Conservation (phyloP, 1,140 invertebrate species). For the Drosophila ogumai region DNA sequence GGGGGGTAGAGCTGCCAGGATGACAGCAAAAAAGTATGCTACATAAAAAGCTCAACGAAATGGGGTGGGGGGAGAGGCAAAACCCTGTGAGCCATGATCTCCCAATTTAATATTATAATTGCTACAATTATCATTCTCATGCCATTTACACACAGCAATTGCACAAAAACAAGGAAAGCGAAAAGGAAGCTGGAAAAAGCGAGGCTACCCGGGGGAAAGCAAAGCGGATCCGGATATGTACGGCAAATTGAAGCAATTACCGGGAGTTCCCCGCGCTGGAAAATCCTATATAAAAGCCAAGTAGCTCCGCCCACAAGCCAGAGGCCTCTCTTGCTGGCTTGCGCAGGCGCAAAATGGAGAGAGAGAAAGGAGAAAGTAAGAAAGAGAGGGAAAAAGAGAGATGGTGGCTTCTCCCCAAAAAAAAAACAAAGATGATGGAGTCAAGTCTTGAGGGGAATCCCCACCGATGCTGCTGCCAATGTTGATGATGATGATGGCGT, state of each 20-base stretch:
- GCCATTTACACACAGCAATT: slow-evolving; percentile 84
- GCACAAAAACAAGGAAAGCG: slow-evolving; percentile 66
- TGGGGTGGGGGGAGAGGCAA: slow-evolving; percentile 18
- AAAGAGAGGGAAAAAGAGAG: slow-evolving; percentile 28
- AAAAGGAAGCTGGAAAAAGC: slow-evolving; percentile 38
- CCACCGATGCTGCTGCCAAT: neutral
- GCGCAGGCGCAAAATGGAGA: slow-evolving; percentile 47
- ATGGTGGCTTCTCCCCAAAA: slow-evolving; percentile 48
- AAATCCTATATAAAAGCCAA: slow-evolving; percentile 38
- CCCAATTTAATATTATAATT: slow-evolving; percentile 85
- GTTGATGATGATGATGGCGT: slow-evolving; percentile 50
- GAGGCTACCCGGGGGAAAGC: neutral
- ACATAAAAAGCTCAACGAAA: slow-evolving; percentile 52
- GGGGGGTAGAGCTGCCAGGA: slow-evolving; percentile 9
- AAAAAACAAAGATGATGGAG: slow-evolving; percentile 18
- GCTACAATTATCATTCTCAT: slow-evolving; percentile 85
- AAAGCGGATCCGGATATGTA: slow-evolving; percentile 62
- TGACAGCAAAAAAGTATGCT: slow-evolving; percentile 79
- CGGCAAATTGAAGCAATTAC: slow-evolving; percentile 78
- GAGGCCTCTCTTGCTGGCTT: slow-evolving; percentile 30
- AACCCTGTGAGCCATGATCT: slow-evolving; percentile 84
- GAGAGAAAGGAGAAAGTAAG: slow-evolving; percentile 4
- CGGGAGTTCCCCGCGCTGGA: slow-evolving; percentile 45
- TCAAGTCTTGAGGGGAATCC: slow-evolving; percentile 22
- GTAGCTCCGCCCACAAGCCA: slow-evolving; percentile 63